A percentile compares a stretch with the other conserved stretches of the same genome.
phyloP scores from a whole-genome alignment of 1,140 invertebrate species.

The Polypedilum pembai region DNA sequence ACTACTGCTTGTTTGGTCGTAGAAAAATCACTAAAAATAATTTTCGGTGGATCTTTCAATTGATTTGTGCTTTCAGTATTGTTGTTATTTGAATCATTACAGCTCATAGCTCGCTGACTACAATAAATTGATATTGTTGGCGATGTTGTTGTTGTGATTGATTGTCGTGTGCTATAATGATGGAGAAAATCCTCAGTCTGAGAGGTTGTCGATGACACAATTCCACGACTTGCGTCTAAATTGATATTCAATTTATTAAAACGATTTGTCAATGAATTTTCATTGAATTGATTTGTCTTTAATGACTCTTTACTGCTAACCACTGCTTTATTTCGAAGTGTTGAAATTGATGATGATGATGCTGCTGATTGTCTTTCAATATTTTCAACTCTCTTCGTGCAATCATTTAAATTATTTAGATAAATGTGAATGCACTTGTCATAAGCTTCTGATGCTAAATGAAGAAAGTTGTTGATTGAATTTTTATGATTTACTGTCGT shows the following conservation, averaged over 20 bases:
- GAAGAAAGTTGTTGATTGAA: background rate
- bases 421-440: background rate
- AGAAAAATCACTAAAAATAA: constrained; percentile 23
- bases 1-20: background rate
- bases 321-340: background rate
- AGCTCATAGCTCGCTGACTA: constrained; percentile 6
- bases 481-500: background rate
- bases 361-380: background rate
- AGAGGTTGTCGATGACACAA: background rate
- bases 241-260: background rate
- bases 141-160: background rate
- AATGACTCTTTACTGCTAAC: background rate
- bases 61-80: constrained; percentile 15
- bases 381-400: background rate
- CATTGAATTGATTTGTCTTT: background rate
- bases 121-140: background rate
- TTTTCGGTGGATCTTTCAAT: constrained; percentile 8
- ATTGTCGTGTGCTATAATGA: background rate
- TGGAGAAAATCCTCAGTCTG: background rate
- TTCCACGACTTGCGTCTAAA: background rate
- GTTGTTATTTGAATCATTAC: constrained; percentile 21
- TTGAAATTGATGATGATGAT: background rate
- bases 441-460: background rate
- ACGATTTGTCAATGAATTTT: background rate
- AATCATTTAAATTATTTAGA: constrained; percentile 25